phyloP scores from a whole-genome alignment of 2,888 invertebrate species.

The Mesorhabditis sp. region DNA sequence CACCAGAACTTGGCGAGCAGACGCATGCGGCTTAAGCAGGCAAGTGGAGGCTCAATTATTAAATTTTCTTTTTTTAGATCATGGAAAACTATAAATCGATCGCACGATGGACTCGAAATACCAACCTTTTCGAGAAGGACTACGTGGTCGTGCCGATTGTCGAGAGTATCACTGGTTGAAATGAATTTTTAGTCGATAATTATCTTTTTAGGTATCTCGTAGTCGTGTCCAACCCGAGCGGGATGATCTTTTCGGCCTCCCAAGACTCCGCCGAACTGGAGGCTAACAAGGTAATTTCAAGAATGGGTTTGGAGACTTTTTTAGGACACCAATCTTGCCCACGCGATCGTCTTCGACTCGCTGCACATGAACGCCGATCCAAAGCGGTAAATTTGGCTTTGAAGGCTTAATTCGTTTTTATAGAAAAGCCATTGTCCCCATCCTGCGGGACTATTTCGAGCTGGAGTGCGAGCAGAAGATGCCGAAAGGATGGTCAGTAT shows the following conservation, averaged over 20 bases:
- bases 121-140: slow-evolving; percentile 92
- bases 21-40: too few species aligned
- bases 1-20: too few species aligned
- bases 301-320: too few species aligned
- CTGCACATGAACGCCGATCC: slow-evolving; percentile 59
- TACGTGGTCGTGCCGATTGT: slow-evolving; percentile 94
- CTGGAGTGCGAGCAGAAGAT: slow-evolving; percentile 64
- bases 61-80: slow-evolving; percentile 21
- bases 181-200: slow-evolving; percentile 8
- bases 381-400: slow-evolving; percentile 17
- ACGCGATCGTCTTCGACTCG: slow-evolving; percentile 92
- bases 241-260: slow-evolving; percentile 57
- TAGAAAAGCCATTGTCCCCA: slow-evolving; percentile 3
- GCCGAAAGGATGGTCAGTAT: slow-evolving; percentile 56
- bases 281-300: slow-evolving; percentile 68
- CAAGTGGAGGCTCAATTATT: too few species aligned
- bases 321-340: slow-evolving; percentile 53
- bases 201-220: slow-evolving; percentile 67
- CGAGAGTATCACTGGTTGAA: slow-evolving; percentile 70
- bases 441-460: slow-evolving; percentile 56
- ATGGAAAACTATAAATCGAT: slow-evolving; percentile 67
- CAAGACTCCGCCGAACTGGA: slow-evolving; percentile 66
- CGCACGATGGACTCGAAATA: slow-evolving; percentile 91
- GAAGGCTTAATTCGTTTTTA: not conserved
- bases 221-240: slow-evolving; percentile 88